Evolutionary conservation across 2,797 vertebrate species (phyloP).

Genomic region (Staurois parvus): DNA sequence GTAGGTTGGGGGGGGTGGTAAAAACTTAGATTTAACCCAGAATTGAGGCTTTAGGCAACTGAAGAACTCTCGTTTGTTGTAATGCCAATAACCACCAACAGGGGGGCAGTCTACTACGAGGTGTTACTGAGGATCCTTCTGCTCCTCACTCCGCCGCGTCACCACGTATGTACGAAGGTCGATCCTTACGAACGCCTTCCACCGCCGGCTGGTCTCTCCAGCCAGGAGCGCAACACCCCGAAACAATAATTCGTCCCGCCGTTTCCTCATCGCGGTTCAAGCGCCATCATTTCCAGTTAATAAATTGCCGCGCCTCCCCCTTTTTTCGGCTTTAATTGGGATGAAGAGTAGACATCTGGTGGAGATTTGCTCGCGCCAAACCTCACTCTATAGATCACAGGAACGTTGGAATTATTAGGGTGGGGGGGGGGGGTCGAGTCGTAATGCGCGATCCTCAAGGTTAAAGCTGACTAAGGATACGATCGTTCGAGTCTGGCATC

Average conservation of each 20-base stretch:
- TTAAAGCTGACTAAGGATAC: slow-evolving; percentile 55
- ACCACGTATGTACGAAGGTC: background rate
- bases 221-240: slow-evolving; percentile 11
- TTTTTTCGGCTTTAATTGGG: slow-evolving; percentile 62
- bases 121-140: background rate
- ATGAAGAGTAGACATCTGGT: slow-evolving; percentile 63
- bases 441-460: slow-evolving; percentile 49
- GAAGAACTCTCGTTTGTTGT: too few species aligned
- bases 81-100: background rate
- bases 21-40: too few species aligned
- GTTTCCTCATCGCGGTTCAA: background rate
- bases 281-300: slow-evolving; percentile 49
- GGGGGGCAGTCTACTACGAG: background rate
- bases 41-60: too few species aligned
- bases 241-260: slow-evolving; percentile 48
- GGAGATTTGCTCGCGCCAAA: slow-evolving; percentile 62
- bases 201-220: background rate
- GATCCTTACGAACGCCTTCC: background rate
- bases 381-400: slow-evolving; percentile 55
- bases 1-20: too few species aligned
- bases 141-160: background rate
- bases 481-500: background rate
- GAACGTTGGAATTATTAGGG: slow-evolving; percentile 60
- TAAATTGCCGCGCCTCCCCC: slow-evolving; percentile 58
- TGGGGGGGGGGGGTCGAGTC: slow-evolving; percentile 19